Evolutionary conservation across 2,888 invertebrate genomes (phyloP).

Genomic region (Drosophila rellima): DNA sequence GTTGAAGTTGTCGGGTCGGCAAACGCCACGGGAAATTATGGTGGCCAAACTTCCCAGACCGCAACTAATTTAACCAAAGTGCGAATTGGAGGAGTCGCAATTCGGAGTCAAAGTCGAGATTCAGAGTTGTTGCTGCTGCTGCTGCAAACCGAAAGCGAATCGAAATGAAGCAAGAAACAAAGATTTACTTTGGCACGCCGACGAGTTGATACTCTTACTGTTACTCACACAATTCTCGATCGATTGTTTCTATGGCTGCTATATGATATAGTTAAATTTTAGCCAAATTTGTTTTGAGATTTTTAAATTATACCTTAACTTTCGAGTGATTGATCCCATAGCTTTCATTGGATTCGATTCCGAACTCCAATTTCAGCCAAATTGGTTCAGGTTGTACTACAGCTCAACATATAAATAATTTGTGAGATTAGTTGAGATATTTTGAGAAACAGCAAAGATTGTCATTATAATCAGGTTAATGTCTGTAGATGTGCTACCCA

Average conservation of each 20-base stretch:
- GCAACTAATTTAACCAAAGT: conserved; percentile 82
- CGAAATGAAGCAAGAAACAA: conserved; percentile 54
- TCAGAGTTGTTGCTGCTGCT: conserved; percentile 37
- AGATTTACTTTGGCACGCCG: background rate
- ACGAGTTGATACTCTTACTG: background rate
- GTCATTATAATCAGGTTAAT: too few relatives aligned
- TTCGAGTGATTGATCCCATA: too few relatives aligned
- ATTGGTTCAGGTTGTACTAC: background rate
- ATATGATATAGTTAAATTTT: too few relatives aligned
- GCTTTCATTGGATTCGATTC: too few relatives aligned
- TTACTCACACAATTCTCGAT: too few relatives aligned
- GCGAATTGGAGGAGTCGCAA: conserved; percentile 82
- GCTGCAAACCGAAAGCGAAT: conserved; percentile 68
- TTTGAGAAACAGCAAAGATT: too few relatives aligned
- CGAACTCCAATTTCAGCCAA: too few relatives aligned
- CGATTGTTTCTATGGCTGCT: too few relatives aligned
- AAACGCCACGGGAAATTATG: conserved; percentile 82
- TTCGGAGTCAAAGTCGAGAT: conserved; percentile 69
- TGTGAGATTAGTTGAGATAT: background rate
- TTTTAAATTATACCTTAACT: too few relatives aligned
- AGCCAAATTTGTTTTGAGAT: too few relatives aligned
- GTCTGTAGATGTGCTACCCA: too few relatives aligned
- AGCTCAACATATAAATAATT: background rate
- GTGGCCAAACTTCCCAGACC: conserved; percentile 82
- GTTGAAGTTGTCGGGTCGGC: conserved; percentile 74